Conservation (phyloP, 2,888 invertebrate genomes). For the Sturmia bella region DNA sequence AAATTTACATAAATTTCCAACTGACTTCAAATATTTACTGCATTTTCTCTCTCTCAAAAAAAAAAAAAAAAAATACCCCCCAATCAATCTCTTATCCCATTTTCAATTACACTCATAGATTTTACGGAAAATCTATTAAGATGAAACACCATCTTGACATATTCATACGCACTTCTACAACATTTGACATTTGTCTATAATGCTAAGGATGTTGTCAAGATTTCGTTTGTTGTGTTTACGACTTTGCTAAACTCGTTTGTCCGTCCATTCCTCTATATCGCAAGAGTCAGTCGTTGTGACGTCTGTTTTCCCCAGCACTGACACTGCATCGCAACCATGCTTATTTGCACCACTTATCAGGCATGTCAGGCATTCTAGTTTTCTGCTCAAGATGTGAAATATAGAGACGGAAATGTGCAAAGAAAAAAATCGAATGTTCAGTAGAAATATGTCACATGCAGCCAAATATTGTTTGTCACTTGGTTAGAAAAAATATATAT, state of each 20-base stretch:
- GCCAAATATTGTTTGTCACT: conserved; percentile 68
- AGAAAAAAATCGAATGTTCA: not conserved
- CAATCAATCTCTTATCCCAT: conserved; percentile 30
- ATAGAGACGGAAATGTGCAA: conserved; percentile 19
- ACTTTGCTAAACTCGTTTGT: conserved; percentile 22
- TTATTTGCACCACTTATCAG: conserved; percentile 3
- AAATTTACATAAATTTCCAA: conserved; percentile 10
- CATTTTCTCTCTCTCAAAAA: not conserved
- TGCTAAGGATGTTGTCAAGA: conserved; percentile 11
- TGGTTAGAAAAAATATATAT: conserved; percentile 42
- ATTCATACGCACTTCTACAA: conserved; percentile 30
- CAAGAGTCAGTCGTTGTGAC: not conserved
- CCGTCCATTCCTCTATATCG: too few relatives aligned
- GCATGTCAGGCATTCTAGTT: conserved; percentile 21
- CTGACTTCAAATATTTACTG: not conserved
- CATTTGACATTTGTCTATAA: conserved; percentile 39
- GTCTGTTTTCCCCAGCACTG: conserved; percentile 1
- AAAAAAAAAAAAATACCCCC: not conserved
- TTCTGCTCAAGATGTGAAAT: conserved; percentile 28
- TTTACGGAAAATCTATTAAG: conserved; percentile 52
- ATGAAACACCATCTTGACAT: conserved; percentile 54
- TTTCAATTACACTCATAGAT: conserved; percentile 37
- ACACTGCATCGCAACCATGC: conserved; percentile 10
- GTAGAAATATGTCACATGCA: conserved; percentile 56
- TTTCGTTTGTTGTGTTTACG: conserved; percentile 36